Evolutionary conservation across 2,113 vertebrate genomes (phyloP), one percentile per base, ranked within the genome.

Genomic region (Mormyrus lacerda): DNA sequence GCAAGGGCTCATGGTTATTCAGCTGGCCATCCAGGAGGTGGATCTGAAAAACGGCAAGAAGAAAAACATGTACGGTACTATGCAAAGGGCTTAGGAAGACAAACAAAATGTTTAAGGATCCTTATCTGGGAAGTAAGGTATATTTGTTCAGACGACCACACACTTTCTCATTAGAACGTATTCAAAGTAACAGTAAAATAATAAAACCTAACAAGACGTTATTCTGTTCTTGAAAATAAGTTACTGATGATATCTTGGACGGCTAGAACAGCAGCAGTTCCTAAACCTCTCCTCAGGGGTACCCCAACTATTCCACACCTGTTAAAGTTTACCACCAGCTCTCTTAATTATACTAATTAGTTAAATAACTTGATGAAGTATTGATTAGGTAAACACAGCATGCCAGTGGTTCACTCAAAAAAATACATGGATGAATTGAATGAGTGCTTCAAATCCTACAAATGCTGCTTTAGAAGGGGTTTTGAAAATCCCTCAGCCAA

Each of bases 1-100:
- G 53, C 73, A 92, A 87, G 65, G 93, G 89, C 39, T 89, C 83
- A 87, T 94, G 94, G 85, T 95, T 90, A 82, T 94, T 95, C 91
- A 92, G 91, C 90, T 93, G 93, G 47, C 92, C 44, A 73, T 94
- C 91, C 5, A 73, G 91, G 90, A 89, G 91, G 35, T 27, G 50
- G 0, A 89, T 90, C 94, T 94, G 19, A 1, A 91, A 58, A 42
- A 42, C 2, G 15, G 3, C 73, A 17, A 31, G 42, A 69, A 27
- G 19, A 65, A 24, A 44, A 58, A 10, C 17, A 0, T 45, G 17
- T 9, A 24, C 7, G 8, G 21, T 53, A 21, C 21, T 58, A 8
- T n/a, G 58, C n/a, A 27, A 10, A 27, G 3, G 24, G 1, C 55
- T 61, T 61, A 61, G 17, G 55, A 21, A 61, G 58, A 7, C 58